Conservation (phyloP, 2,797 vertebrate genomes). For the Malurus splendens region DNA sequence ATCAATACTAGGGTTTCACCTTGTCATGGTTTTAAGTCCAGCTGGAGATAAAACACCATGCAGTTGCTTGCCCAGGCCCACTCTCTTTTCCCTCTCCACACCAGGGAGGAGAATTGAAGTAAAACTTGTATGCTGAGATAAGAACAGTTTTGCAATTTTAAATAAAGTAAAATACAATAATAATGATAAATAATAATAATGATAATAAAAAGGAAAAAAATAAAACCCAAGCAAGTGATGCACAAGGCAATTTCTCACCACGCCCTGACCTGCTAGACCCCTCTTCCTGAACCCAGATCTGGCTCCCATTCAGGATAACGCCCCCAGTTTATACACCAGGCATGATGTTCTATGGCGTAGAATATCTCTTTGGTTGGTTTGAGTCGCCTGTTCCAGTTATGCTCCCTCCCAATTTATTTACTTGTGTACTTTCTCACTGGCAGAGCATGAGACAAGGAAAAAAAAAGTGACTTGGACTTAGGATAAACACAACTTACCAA, state of each 20-base stretch:
- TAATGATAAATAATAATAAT: background rate
- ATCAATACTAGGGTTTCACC: background rate
- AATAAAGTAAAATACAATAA: background rate
- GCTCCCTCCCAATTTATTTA: background rate
- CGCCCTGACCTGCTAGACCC: background rate
- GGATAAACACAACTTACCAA: accelerated
- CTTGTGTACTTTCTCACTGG: background rate
- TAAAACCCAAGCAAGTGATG: background rate
- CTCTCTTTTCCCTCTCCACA: background rate
- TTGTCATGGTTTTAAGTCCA: background rate
- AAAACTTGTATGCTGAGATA: background rate
- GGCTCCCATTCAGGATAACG: accelerated
- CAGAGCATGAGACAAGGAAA: accelerated
- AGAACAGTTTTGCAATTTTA: background rate
- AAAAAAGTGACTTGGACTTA: background rate
- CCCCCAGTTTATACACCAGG: background rate
- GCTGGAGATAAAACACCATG: background rate
- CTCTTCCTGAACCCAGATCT: background rate
- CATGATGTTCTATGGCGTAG: background rate
- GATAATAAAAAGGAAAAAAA: background rate
- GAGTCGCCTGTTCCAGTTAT: too few relatives aligned
- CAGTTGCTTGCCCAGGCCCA: background rate
- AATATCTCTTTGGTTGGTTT: background rate
- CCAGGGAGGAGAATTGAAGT: background rate
- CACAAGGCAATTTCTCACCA: background rate